Evolutionary conservation across 2,113 vertebrate genomes (phyloP), one percentile per base, ranked within the genome.

Genomic region (Pseudorasbora parva): DNA sequence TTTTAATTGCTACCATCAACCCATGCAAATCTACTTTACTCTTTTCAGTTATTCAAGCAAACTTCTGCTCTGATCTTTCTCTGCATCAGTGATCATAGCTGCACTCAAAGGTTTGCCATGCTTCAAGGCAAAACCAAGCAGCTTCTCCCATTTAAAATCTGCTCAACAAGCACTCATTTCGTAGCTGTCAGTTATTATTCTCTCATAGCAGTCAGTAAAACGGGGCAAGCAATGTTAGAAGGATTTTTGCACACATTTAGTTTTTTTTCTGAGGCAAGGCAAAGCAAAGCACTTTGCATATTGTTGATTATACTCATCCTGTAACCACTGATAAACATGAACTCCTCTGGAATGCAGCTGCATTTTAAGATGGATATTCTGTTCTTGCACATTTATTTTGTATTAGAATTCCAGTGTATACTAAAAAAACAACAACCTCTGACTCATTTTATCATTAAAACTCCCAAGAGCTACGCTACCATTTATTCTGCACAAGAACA

Each of bases 391-490:
- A 74, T 27, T 15, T 11, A n/a, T 5, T 17, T 14, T 74, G 72
- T 41, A 54, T 54, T 54, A 66, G 62, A 33, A 33, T 33, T 33
- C 62, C 62, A 66, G 62, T 66, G 27, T 54, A 54, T 21, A 54
- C 17, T 25, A 14, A 15, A 25, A 30, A 8, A 33, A 2, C 0
- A n/a, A n/a, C n/a, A n/a, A 1, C 57, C n/a, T 60, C n/a, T 25
- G 57, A 5, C 69, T 72, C 69, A 72, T 72, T 72, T 72, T 72
- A 74, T 74, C 72, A 51, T 30, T 74, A 30, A 73, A 74, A 74
- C 23, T 74, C 15, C 15, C 25, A 74, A 15, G 45, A 51, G 14
- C 41, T 17, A 19, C 45, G 17, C 12, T 30, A 74, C 6, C 45
- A 51, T 25, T 30, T 27, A 27, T 33, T 66, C 62, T 66, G 62